Evolutionary conservation across 2,797 vertebrate species (phyloP).

Genomic region (Rhynchonycteris naso): DNA sequence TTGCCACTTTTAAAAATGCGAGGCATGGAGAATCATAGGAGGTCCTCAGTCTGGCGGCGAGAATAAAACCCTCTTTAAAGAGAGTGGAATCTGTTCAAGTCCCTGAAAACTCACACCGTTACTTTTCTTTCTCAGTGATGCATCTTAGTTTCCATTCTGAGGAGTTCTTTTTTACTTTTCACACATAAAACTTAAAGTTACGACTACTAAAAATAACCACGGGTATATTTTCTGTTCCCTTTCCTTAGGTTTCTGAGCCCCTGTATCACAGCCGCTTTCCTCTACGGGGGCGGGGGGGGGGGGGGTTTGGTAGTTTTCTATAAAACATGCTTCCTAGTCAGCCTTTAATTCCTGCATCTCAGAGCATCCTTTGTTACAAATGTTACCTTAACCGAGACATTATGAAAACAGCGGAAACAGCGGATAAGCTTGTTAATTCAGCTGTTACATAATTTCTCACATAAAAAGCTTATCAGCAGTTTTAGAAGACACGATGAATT

Average conservation of each 20-base stretch:
- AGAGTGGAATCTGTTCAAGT: background rate
- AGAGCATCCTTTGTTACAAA: background rate
- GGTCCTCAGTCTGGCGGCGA: background rate
- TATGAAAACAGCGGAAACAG: conserved; percentile 27
- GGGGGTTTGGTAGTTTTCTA: background rate
- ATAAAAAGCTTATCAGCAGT: background rate
- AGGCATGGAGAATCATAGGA: background rate
- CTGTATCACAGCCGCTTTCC: background rate
- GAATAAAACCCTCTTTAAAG: background rate
- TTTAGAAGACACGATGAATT: conserved; percentile 49
- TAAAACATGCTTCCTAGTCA: background rate
- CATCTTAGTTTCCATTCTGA: conserved; percentile 51
- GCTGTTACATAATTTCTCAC: conserved; percentile 38
- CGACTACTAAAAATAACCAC: conserved; percentile 30
- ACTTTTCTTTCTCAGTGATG: conserved; percentile 22
- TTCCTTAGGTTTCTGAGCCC: background rate
- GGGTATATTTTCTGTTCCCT: background rate
- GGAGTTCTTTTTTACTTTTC: conserved; percentile 44
- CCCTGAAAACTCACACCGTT: background rate
- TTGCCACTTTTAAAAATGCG: background rate
- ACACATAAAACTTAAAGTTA: conserved; percentile 46
- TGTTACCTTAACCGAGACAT: background rate
- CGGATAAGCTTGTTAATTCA: conserved; percentile 19
- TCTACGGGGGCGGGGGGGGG: too few species aligned
- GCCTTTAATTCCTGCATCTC: background rate